Conservation (phyloP, 2,113 vertebrate species). For the Meles meles region DNA sequence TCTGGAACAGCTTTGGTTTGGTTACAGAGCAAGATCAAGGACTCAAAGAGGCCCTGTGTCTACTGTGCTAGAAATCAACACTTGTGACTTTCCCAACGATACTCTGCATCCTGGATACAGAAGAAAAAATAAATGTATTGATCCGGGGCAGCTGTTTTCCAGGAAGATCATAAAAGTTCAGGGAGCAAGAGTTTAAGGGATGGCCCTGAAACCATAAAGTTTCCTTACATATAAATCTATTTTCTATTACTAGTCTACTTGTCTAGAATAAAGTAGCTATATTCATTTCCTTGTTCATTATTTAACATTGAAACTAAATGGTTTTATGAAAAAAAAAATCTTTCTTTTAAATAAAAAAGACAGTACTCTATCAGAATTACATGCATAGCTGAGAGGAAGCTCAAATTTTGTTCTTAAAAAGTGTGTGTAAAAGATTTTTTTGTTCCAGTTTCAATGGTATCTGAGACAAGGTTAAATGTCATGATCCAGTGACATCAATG, state of each 20-base stretch:
- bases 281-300: slow-evolving; percentile 1
- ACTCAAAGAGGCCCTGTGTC: neutral
- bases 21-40: neutral
- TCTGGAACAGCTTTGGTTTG: neutral
- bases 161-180: neutral
- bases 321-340: neutral
- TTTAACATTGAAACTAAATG: neutral
- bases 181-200: neutral
- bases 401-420: slow-evolving; percentile 13
- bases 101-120: neutral
- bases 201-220: neutral
- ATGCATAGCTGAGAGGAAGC: neutral
- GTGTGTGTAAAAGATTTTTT: neutral
- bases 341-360: slow-evolving; percentile 4
- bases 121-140: neutral
- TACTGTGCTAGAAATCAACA: neutral
- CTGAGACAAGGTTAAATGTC: neutral
- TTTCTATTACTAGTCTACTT: neutral
- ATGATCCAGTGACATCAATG: neutral
- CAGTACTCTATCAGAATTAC: neutral
- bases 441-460: neutral
- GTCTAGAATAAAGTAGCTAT: neutral
- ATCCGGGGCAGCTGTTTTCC: neutral
- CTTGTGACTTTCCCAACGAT: neutral
- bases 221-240: neutral